Percentiles rank a stretch among this genome's conserved stretches.
Evolutionary conservation across 1,140 invertebrate species (phyloP).

Genomic region (Adoxophyes honmai): DNA sequence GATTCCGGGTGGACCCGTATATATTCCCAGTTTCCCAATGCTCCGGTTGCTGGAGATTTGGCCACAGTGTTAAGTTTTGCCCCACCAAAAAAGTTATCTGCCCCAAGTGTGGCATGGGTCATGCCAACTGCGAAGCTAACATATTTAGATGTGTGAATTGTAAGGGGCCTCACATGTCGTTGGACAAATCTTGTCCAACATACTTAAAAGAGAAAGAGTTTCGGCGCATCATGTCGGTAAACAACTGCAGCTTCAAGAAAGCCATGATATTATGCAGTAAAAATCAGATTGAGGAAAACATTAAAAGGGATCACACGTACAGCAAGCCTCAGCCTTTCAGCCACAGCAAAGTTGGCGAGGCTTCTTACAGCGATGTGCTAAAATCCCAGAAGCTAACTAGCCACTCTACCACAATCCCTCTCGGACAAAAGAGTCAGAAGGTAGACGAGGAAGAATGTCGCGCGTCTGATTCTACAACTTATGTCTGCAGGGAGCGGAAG

Average conservation of each 20-base stretch:
- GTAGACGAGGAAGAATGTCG: no score
- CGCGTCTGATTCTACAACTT: no score
- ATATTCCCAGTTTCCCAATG: no score
- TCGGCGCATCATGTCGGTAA: constrained; percentile 23
- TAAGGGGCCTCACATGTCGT: constrained; percentile 22
- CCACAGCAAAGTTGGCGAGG: no score
- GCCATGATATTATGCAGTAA: constrained; percentile 15
- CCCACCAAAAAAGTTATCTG: constrained; percentile 25
- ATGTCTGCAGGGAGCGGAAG: no score
- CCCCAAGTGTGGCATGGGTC: constrained; percentile 29
- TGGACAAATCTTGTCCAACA: constrained; percentile 25
- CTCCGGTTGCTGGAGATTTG: constrained; percentile 26
- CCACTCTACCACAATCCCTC: no score
- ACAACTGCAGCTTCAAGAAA: constrained; percentile 24
- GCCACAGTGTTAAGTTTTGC: constrained; percentile 20
- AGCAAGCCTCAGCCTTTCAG: no score
- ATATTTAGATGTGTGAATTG: constrained; percentile 30
- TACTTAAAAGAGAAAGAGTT: constrained; percentile 29
- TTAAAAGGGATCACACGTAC: no score
- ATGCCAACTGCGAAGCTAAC: constrained; percentile 29
- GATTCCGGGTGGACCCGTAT: constrained; percentile 14
- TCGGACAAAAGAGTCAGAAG: no score
- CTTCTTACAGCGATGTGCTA: no score
- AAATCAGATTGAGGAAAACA: no score
- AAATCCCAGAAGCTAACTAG: no score